Evolutionary conservation across 2,797 vertebrate species (phyloP).

Genomic region (Pangasius djambal): DNA sequence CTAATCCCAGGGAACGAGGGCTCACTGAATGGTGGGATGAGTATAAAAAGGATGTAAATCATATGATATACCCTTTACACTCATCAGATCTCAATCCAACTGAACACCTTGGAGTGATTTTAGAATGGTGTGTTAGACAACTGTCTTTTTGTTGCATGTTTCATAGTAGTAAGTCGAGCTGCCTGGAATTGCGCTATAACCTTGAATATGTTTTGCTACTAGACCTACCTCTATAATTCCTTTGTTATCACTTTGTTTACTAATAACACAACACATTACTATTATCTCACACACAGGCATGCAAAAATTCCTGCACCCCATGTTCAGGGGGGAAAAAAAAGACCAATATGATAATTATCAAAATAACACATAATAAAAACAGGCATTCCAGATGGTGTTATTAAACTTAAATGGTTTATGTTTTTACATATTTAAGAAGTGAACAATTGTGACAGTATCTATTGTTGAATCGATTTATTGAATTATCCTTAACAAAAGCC

Average conservation of each 20-base stretch:
- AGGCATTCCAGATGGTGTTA: background rate
- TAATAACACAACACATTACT: background rate
- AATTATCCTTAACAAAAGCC: background rate
- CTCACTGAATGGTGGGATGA: background rate
- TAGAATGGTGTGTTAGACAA: background rate
- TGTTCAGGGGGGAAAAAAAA: background rate
- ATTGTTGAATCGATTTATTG: background rate
- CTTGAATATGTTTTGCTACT: background rate
- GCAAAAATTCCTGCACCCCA: background rate
- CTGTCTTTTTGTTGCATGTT: background rate
- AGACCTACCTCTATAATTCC: background rate
- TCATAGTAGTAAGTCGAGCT: background rate
- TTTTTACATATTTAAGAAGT: background rate
- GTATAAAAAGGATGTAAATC: background rate
- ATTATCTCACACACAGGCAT: background rate
- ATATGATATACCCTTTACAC: background rate
- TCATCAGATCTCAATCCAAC: background rate
- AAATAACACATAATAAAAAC: background rate
- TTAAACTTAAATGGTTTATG: slow-evolving; percentile 5
- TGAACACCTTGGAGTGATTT: background rate
- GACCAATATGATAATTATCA: background rate
- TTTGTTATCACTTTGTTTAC: background rate
- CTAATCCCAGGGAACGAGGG: background rate
- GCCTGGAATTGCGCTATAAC: background rate
- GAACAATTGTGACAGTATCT: background rate